phyloP scores from a whole-genome alignment of 2,888 invertebrate species.

The Apamea crenata region DNA sequence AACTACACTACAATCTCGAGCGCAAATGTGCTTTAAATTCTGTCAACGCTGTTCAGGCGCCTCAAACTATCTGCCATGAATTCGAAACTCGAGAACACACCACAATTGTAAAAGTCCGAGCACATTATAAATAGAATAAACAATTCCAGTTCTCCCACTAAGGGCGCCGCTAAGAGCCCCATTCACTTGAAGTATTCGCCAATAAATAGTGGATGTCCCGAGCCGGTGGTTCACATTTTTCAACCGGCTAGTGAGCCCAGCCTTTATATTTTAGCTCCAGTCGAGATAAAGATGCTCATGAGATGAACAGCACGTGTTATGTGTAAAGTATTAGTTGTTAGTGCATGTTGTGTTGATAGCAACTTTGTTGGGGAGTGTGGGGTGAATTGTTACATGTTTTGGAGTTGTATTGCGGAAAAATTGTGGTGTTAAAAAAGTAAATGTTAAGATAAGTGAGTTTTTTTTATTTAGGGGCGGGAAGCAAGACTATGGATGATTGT shows the following conservation, averaged over 20 bases:
- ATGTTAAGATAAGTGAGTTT: not conserved
- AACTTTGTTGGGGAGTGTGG: not conserved
- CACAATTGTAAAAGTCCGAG: constrained; percentile 63
- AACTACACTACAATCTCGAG: not conserved
- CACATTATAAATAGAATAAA: constrained; percentile 75
- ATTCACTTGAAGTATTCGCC: constrained; percentile 82
- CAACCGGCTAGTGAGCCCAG: constrained; percentile 71
- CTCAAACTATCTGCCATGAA: constrained; percentile 31
- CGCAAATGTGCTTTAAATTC: constrained; percentile 10
- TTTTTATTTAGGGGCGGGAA: not conserved
- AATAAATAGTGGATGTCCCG: constrained; percentile 79
- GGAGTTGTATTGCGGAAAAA: not conserved
- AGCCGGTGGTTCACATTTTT: constrained; percentile 74
- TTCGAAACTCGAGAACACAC: constrained; percentile 46
- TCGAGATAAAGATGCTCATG: constrained; percentile 65
- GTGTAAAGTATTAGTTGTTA: constrained; percentile 57
- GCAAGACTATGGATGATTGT: accelerated
- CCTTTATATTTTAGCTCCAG: constrained; percentile 66
- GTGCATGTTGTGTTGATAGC: constrained; percentile 43
- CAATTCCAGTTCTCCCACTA: constrained; percentile 67
- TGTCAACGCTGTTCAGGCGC: not conserved
- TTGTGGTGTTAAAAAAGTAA: not conserved
- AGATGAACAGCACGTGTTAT: constrained; percentile 59
- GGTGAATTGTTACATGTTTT: constrained; percentile 7
- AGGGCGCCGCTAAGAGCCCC: constrained; percentile 75